phyloP scores from a whole-genome alignment of 2,113 vertebrate genomes.

The Synchiropus splendidus region DNA sequence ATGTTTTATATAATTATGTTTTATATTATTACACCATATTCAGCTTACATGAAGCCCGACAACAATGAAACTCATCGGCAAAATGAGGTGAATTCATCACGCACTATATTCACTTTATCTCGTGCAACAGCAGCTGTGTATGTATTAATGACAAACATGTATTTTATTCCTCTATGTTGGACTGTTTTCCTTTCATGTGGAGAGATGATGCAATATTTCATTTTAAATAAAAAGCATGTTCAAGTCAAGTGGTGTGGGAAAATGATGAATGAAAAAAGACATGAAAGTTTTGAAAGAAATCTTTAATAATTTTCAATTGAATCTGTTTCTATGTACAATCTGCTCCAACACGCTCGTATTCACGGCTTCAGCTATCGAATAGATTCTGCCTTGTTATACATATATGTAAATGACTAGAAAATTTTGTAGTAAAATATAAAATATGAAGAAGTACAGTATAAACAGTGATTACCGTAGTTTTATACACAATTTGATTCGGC shows the following conservation, averaged over 20 bases:
- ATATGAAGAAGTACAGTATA: constrained; percentile 97
- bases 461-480: constrained; percentile 60
- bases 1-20: too few species aligned
- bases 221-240: constrained; percentile 79
- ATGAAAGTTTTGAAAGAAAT: not conserved
- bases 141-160: constrained; percentile 39
- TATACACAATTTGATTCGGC: too few species aligned
- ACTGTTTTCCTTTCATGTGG: constrained; percentile 53
- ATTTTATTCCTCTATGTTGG: constrained; percentile 50
- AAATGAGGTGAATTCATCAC: constrained; percentile 45
- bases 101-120: constrained; percentile 71
- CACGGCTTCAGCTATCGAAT: constrained; percentile 54
- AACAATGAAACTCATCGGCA: too few species aligned
- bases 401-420: constrained; percentile 80
- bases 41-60: too few species aligned
- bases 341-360: constrained; percentile 9
- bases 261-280: not conserved
- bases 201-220: constrained; percentile 84
- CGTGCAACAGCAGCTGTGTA: constrained; percentile 53
- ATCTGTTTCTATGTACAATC: constrained; percentile 34
- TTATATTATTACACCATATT: too few species aligned
- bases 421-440: constrained; percentile 96
- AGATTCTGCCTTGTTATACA: constrained; percentile 58
- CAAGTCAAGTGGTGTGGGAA: constrained; percentile 18
- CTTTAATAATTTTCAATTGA: constrained; percentile 37